Percentiles rank a stretch among this genome's conserved stretches.
Evolutionary conservation across 1,140 invertebrate genomes (phyloP).

Genomic region (Bombus superbus): DNA sequence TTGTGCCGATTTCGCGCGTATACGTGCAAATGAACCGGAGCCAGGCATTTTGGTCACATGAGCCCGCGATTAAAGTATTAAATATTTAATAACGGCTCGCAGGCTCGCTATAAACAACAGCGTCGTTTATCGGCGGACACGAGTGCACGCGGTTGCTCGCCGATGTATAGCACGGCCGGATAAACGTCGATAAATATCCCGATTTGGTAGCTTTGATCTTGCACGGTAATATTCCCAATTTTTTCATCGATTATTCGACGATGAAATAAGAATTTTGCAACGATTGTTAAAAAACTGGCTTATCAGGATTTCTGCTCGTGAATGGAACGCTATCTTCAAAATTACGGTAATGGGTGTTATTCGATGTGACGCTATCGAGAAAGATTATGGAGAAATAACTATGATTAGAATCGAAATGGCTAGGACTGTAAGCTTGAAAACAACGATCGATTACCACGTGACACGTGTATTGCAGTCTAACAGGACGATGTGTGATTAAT

Average conservation of each 20-base stretch:
- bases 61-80: conserved; percentile 64
- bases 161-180: not conserved
- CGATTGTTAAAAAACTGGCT: not conserved
- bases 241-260: not conserved
- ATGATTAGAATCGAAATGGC: not conserved
- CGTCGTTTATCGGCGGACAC: conserved; percentile 39
- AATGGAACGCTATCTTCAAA: too few relatives aligned
- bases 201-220: conserved; percentile 9
- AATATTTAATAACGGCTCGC: conserved; percentile 60
- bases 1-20: not conserved
- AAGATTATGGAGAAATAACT: not conserved
- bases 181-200: conserved; percentile 57
- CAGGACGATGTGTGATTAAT: not conserved
- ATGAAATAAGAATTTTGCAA: too few relatives aligned
- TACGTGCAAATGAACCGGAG: not conserved
- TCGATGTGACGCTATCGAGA: not conserved
- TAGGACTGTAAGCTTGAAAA: not conserved
- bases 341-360: too few relatives aligned
- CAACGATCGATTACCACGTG: not conserved
- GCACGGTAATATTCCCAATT: not conserved
- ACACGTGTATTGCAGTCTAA: not conserved
- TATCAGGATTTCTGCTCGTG: not conserved
- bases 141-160: not conserved
- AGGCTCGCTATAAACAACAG: conserved; percentile 28
- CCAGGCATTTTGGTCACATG: not conserved